Base-by-base conservation (phyloP, 2,797 vertebrate genomes). In the Mormyrops boulengeri region DNA sequence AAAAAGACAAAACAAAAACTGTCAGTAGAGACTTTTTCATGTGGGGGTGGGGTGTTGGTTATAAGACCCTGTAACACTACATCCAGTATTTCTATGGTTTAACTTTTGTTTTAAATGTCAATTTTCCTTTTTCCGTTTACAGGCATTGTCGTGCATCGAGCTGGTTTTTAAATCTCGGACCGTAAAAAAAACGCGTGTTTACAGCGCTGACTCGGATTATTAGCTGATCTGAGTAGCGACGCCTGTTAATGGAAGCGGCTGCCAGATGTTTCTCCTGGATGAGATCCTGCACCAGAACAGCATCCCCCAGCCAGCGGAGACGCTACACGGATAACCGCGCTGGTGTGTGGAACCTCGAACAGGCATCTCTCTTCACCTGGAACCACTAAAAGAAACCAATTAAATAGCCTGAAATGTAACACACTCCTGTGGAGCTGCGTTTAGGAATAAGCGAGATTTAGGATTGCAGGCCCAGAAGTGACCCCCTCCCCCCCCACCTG, bases 1-100 rank as follows among this genome's bases (percentile, higher is more conserved):
- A 22, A 41, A 89, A 66, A 60, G 89, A 77, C 88, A 6, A 84
- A 89, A 88, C 12, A 49, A 41, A n/a, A 26, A 52, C 2, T 47
- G 60, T 55, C 47, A 88, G 7, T 57, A 60, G 82, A 77, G 57
- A 52, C 53, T 66, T 49, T 57, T 89, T 55, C 34, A 77, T n/a
- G 47, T 34, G 52, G 7, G 66, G 47, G 57, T 44, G 38, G 26
- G 86, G 49, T 60, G n/a, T 14, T 57, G 14, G 12, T 26, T 47
- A 17, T 53, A 85, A 47, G 47, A 38, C 34, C 52, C 52, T 7
- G 30, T 38, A 55, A 53, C 55, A 47, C 44, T 44, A 77, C 52
- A 89, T 30, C 52, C 77, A 50, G 53, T 3, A 53, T 50, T 26
- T 22, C 7, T 50, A 19, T 26, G 19, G 80, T 50, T 49, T 49